Percentiles rank a stretch among this genome's conserved stretches.
Evolutionary conservation across 2,113 vertebrate species (phyloP).

Genomic region (Phalacrocorax carbo): DNA sequence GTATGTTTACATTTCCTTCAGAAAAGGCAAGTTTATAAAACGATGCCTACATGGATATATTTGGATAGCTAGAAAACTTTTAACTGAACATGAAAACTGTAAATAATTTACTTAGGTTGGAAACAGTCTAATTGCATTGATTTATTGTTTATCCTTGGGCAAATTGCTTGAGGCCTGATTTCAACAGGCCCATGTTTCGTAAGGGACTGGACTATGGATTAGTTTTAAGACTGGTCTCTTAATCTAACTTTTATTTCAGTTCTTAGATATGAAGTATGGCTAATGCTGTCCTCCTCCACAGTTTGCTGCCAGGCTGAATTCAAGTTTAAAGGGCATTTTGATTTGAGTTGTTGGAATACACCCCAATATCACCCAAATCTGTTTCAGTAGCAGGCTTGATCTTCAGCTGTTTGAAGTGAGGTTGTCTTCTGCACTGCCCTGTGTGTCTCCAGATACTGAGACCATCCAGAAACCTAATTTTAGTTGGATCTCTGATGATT

Average conservation of each 20-base stretch:
- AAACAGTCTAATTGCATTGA: neutral
- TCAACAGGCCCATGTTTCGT: neutral
- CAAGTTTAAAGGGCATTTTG: neutral
- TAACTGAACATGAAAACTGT: neutral
- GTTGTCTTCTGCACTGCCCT: neutral
- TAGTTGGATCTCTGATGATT: neutral
- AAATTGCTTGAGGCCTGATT: neutral
- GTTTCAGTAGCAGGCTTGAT: neutral
- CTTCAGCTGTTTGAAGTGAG: neutral
- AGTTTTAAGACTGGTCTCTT: neutral
- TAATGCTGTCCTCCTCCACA: neutral
- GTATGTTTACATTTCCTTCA: conserved; percentile 22
- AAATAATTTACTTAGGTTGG: neutral
- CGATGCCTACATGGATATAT: neutral
- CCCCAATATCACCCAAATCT: neutral
- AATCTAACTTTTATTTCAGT: neutral
- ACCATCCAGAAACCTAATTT: neutral
- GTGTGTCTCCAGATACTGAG: neutral
- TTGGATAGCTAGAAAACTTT: neutral
- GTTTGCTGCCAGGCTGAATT: neutral
- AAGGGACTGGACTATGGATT: neutral
- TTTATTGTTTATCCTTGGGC: neutral
- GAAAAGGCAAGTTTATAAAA: conserved; percentile 18
- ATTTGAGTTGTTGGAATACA: neutral
- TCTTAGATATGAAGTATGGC: neutral